These are phyloP conservation scores for Bathybates hornii DNA, from an alignment of 2,113 vertebrate genomes.

Conservation along the genomic window DNA sequence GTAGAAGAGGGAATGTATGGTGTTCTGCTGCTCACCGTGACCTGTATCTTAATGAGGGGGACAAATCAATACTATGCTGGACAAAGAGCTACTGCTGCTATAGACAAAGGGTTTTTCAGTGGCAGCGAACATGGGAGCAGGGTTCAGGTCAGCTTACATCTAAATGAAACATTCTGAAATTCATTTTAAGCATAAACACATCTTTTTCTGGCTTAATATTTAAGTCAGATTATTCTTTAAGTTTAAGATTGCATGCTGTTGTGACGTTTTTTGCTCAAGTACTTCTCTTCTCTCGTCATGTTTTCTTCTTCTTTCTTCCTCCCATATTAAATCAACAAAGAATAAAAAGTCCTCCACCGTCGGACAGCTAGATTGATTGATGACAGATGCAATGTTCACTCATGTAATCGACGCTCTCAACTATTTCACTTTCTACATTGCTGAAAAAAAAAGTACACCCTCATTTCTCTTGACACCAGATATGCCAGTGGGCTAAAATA, in stretches of 20 bases:
- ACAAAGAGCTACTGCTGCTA: slow-evolving; percentile 20
- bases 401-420: background rate
- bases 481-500: background rate
- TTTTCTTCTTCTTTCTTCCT: background rate
- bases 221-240: background rate
- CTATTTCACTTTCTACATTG: background rate
- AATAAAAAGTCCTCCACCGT: background rate
- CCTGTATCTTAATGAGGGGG: slow-evolving; percentile 67
- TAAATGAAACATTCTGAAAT: background rate
- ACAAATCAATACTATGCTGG: slow-evolving; percentile 62
- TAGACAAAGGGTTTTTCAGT: slow-evolving; percentile 6
- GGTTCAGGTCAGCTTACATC: background rate
- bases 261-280: background rate
- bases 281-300: background rate
- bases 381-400: background rate
- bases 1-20: slow-evolving; percentile 29
- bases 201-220: background rate
- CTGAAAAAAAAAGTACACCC: background rate
- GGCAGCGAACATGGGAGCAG: background rate
- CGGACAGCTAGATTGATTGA: background rate
- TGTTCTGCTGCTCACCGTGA: slow-evolving; percentile 40
- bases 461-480: slow-evolving; percentile 6
- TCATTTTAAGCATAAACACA: background rate
- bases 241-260: background rate
- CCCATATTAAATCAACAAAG: background rate